phyloP scores from a whole-genome alignment of 2,113 vertebrate species.

The Lipotes vexillifer region DNA sequence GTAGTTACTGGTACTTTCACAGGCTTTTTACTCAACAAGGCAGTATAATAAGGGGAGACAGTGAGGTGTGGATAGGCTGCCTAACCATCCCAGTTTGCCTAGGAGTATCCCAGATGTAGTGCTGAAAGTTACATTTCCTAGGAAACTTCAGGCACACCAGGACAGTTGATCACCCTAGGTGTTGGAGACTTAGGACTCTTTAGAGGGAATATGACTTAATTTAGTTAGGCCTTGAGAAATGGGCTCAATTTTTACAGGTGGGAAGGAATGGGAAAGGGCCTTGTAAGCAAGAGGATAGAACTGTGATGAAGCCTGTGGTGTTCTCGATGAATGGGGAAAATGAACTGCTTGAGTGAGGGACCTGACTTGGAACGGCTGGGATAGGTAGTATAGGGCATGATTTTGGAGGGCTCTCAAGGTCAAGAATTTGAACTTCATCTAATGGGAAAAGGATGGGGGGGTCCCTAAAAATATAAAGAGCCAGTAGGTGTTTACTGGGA shows the following conservation, averaged over 20 bases:
- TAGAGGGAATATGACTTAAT: background rate
- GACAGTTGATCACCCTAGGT: background rate
- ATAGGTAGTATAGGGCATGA: background rate
- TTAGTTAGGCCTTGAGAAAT: background rate
- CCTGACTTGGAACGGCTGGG: background rate
- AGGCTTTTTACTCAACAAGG: background rate
- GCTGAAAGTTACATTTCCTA: background rate
- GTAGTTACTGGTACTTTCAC: background rate
- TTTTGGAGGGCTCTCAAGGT: background rate
- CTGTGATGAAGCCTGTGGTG: background rate
- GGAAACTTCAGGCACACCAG: background rate
- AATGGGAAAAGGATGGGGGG: background rate
- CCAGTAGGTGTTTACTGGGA: background rate
- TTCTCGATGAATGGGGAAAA: background rate
- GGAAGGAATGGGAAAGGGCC: background rate
- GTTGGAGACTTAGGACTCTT: background rate
- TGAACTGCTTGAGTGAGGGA: background rate
- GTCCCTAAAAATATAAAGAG: slow-evolving; percentile 2
- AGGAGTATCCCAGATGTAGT: background rate
- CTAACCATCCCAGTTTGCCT: background rate
- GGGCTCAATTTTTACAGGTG: background rate
- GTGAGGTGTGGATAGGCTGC: background rate
- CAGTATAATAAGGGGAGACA: background rate
- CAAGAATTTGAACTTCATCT: background rate
- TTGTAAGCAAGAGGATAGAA: background rate